Base-by-base conservation (phyloP, 2,797 vertebrate genomes). In the Lutjanus campechanus region DNA sequence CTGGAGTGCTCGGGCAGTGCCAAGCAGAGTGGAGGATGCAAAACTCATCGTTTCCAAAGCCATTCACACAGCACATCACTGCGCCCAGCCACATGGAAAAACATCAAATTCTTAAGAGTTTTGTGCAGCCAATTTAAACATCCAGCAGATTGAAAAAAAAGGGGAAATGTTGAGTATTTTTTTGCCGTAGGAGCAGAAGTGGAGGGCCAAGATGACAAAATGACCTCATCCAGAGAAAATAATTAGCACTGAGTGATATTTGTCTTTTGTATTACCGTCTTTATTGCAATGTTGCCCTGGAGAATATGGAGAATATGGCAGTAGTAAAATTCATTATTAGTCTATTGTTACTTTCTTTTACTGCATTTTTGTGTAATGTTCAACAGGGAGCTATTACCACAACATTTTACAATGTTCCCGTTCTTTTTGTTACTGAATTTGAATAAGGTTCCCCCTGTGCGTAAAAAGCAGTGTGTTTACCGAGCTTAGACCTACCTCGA, bases 251-350 rank as follows among this genome's bases (percentile, higher is more conserved):
- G 50, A 56, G 16, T 11, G 16, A 72, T 74, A 73, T 70, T 74
- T 73, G 2, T 80, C 22, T 65, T 50, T 54, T 77, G 47, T 40
- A 67, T 66, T 70, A 13, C 9, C 11, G 44, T 72, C 55, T 80
- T 76, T 81, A 85, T 80, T 81, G 41, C 36, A 44, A 36, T 53
- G 29, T 69, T 74, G 1, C 62, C 53, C 49, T 50, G 53, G 63
- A 70, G 44, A 63, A 73, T 61, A 63, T 50, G 55, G 55, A 64
- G 29, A 69, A 67, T 62, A 59, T 49, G 53, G 40, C 22, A 19
- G 51, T 51, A 58, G 36, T 77, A 67, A 82, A 87, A 86, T 62
- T 56, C 63, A 67, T 67, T 29, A 69, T 82, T 68, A 64, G 49
- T 55, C 7, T 53, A 3, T 74, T 76, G 43, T 62, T 64, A 43